Percentiles rank a stretch among this genome's conserved stretches.
Evolutionary conservation across 2,888 invertebrate species (phyloP).

Genomic region (Phaonia tiefii): DNA sequence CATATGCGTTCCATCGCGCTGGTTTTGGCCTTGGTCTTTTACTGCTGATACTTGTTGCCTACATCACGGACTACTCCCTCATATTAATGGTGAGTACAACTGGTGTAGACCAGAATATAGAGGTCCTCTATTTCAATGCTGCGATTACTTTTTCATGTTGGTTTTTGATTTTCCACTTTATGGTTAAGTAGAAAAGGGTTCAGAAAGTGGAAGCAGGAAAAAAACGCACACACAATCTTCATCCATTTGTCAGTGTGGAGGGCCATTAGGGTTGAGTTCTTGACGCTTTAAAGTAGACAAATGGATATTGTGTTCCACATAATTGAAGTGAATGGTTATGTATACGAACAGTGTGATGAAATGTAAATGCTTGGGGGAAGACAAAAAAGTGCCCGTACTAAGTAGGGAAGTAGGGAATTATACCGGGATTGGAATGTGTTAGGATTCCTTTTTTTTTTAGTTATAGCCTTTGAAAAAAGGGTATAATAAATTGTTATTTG

Average conservation of each 20-base stretch:
- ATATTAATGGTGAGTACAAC: constrained; percentile 86
- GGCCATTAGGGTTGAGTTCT: not conserved
- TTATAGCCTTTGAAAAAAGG: too few relatives aligned
- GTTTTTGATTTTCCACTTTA: constrained; percentile 7
- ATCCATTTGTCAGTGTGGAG: too few relatives aligned
- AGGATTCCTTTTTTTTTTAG: too few relatives aligned
- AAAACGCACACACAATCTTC: too few relatives aligned
- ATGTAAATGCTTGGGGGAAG: too few relatives aligned
- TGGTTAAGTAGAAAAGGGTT: constrained; percentile 9
- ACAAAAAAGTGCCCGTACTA: too few relatives aligned
- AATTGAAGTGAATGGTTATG: not conserved
- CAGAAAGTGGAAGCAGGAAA: too few relatives aligned
- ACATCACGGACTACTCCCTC: constrained; percentile 90
- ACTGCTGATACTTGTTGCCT: constrained; percentile 86
- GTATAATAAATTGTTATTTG: too few relatives aligned
- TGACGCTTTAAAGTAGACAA: not conserved
- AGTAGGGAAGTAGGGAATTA: too few relatives aligned
- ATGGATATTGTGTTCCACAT: constrained; percentile 9
- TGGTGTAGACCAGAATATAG: constrained; percentile 12
- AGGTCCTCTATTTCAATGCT: not conserved
- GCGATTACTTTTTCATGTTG: not conserved
- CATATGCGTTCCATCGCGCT: constrained; percentile 90
- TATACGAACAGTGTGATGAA: not conserved
- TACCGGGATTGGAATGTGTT: too few relatives aligned
- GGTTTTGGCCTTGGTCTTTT: constrained; percentile 89